phyloP scores from a whole-genome alignment of 2,797 vertebrate species.

The Sciurus carolinensis region DNA sequence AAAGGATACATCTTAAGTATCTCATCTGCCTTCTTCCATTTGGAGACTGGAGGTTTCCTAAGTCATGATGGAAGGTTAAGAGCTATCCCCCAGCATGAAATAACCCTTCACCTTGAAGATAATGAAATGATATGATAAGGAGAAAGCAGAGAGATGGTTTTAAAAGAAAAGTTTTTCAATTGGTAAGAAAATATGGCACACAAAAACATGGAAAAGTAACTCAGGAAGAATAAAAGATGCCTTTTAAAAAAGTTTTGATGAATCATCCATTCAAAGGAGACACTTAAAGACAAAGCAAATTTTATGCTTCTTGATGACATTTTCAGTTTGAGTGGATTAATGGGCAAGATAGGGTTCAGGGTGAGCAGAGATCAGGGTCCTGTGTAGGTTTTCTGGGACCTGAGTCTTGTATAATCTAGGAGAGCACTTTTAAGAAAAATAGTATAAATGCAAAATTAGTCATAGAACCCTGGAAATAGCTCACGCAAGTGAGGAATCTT shows the following conservation, averaged over 20 bases:
- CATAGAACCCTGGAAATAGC: background rate
- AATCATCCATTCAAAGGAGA: constrained; percentile 20
- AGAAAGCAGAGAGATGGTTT: background rate
- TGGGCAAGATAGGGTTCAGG: background rate
- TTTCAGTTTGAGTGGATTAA: constrained; percentile 53
- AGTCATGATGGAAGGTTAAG: background rate
- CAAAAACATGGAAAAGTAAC: background rate
- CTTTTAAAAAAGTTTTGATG: background rate
- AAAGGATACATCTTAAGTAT: background rate
- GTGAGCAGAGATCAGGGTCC: background rate
- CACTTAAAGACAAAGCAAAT: constrained; percentile 3
- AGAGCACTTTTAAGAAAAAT: constrained; percentile 5
- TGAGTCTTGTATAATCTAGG: background rate
- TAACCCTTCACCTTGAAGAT: background rate
- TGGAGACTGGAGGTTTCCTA: background rate
- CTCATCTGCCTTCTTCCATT: background rate
- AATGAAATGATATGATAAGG: background rate
- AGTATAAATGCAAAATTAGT: constrained; percentile 1
- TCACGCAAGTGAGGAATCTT: background rate
- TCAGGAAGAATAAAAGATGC: background rate
- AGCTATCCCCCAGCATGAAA: background rate
- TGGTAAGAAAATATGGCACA: background rate
- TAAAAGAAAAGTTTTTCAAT: background rate
- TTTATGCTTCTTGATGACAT: background rate
- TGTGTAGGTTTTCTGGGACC: background rate